Conservation (phyloP, 2,888 invertebrate species). For the Leuctra nigra region DNA sequence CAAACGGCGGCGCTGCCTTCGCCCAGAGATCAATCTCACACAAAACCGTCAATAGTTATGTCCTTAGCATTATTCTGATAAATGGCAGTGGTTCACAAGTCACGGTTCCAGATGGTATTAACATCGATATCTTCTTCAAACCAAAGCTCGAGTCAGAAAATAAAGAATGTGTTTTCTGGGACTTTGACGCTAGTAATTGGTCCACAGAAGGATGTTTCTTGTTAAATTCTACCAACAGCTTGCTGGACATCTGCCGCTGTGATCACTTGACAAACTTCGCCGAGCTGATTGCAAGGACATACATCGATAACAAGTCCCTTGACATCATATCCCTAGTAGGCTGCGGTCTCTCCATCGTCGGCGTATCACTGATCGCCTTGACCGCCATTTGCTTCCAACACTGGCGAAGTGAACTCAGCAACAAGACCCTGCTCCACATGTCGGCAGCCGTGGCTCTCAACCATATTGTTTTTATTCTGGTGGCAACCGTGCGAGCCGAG, state of each 20-base stretch:
- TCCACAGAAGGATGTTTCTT: constrained; percentile 31
- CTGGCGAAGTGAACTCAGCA: constrained; percentile 57
- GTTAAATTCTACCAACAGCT: constrained; percentile 16
- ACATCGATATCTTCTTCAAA: constrained; percentile 28
- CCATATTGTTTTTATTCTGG: constrained; percentile 42
- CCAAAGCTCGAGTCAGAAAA: constrained; percentile 20
- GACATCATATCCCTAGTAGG: no score
- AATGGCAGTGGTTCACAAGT: no score
- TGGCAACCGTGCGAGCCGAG: constrained; percentile 15
- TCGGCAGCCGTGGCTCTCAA: no score
- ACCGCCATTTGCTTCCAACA: no score
- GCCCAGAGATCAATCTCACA: no score
- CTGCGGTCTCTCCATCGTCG: constrained; percentile 50
- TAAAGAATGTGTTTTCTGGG: constrained; percentile 50
- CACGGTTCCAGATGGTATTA: no score
- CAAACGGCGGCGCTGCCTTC: not conserved
- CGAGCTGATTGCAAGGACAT: constrained; percentile 36
- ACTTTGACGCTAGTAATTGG: constrained; percentile 39
- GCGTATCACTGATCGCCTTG: constrained; percentile 54
- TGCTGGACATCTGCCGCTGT: no score
- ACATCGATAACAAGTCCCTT: constrained; percentile 51
- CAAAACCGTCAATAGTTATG: no score
- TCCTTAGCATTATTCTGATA: no score
- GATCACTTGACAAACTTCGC: no score
- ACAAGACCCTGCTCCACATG: no score